phyloP scores from a whole-genome alignment of 2,797 vertebrate species.

The Urocyon cinereoargenteus region DNA sequence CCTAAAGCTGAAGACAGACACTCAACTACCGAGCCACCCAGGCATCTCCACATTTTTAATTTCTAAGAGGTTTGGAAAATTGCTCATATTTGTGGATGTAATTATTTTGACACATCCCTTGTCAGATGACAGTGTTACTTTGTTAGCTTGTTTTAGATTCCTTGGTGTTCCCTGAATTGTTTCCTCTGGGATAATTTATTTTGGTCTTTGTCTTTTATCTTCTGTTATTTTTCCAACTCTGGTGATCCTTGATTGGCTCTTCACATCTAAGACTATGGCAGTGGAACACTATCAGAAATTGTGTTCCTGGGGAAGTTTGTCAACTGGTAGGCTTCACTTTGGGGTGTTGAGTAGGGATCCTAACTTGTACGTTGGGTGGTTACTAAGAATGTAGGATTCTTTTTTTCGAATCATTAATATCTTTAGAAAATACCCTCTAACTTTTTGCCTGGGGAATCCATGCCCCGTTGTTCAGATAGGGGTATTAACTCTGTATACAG shows the following conservation, averaged over 20 bases:
- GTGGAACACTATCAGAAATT: neutral
- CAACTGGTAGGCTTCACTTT: neutral
- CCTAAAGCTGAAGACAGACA: no score
- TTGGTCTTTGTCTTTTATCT: neutral
- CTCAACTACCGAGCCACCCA: no score
- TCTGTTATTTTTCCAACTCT: neutral
- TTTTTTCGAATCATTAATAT: neutral
- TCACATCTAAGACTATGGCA: neutral
- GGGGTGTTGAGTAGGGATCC: neutral
- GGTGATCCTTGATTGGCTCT: neutral
- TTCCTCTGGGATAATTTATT: neutral
- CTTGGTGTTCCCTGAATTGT: neutral
- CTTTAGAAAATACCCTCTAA: neutral
- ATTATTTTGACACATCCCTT: neutral
- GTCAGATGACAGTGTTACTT: neutral
- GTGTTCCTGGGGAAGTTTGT: neutral
- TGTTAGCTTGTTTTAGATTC: neutral
- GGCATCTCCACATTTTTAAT: neutral
- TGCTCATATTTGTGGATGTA: neutral
- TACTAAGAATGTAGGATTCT: neutral
- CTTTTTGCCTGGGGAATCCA: neutral
- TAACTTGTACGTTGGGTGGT: neutral
- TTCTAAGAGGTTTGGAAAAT: neutral
- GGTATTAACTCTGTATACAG: neutral
- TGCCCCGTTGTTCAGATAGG: neutral